Base-by-base conservation (phyloP, 2,888 invertebrate genomes). In the Petrolisthes manimaculis region DNA sequence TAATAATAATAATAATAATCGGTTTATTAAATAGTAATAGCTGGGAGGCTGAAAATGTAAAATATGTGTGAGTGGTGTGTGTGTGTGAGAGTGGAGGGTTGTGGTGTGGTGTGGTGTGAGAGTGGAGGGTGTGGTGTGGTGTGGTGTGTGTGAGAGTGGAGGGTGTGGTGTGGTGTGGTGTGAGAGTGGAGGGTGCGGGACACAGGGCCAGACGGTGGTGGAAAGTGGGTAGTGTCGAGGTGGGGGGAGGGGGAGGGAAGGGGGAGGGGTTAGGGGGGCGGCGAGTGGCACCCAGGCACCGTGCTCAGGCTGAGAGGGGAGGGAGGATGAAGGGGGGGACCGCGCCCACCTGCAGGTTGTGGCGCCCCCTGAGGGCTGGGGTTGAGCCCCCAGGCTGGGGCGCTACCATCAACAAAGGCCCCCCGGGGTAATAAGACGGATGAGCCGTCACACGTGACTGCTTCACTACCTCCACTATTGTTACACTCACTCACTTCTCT, bases 381-480 rank as follows among this genome's bases (percentile, higher is more conserved):
- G 81, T 37, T 18, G 37, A 51, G 67, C 37, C 81, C 55, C 67
- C 61, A 67, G 81, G 51, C 5, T 37, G 67, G 51, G 67, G 67
- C 81, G 67, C 67, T 51, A 51, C 37, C 18, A 67, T 6, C 24
- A 67, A 18, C 51, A 14, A 18, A 37, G 37, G 56, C 61, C 18
- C 67, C 69, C 81, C 61, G 37, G 14, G 67, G 67, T 82, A 82
- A 82, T 67, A 82, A 67, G 51, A 53, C 5, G 51, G 81, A 82
- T 82, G 5, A 82, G 81, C 69, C 81, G 51, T 67, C 24, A 82
- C 81, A 51, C 81, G 37, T 82, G 51, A 9, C 80, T 80, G 80
- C 8, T 24, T 21, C 21, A 8, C 71, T 4, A 71, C 14, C 14
- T 4, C 71, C 71, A n/a, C 71, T n/a, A 71, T n/a, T 71, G 71